These are phyloP conservation scores for Epinotia brunnichana DNA, from an alignment of 2,888 invertebrate species.

Conservation along the genomic window DNA sequence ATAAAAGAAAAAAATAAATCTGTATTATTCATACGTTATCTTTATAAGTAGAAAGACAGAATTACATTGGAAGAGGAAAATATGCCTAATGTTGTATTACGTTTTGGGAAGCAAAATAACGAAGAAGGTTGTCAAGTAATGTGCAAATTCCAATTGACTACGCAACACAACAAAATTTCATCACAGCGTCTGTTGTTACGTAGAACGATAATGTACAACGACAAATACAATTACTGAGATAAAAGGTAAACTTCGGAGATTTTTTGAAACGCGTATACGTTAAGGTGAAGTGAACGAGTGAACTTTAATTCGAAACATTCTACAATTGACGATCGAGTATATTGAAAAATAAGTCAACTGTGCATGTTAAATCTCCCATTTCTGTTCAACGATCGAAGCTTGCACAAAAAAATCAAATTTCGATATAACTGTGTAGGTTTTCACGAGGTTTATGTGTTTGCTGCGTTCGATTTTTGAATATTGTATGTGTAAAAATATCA, in stretches of 20 bases:
- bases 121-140: neutral
- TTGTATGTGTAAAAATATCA: too few species aligned
- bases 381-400: neutral
- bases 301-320: too few species aligned
- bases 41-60: neutral
- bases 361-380: constrained; percentile 12
- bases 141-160: neutral
- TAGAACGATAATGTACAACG: too few species aligned
- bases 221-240: too few species aligned
- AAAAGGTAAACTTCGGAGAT: too few species aligned
- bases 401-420: constrained; percentile 28
- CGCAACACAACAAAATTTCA: neutral
- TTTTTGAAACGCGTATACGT: too few species aligned
- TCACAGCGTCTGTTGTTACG: neutral
- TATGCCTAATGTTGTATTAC: too few species aligned
- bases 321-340: neutral
- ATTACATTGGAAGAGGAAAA: neutral
- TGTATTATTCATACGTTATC: too few species aligned
- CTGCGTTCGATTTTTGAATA: constrained; percentile 21
- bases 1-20: too few species aligned
- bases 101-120: neutral
- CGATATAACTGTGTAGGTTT: constrained; percentile 13
- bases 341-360: constrained; percentile 4
- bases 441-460: constrained; percentile 27
- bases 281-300: too few species aligned